phyloP scores from a whole-genome alignment of 2,113 vertebrate species.

The Oxygymnocypris stewartii region DNA sequence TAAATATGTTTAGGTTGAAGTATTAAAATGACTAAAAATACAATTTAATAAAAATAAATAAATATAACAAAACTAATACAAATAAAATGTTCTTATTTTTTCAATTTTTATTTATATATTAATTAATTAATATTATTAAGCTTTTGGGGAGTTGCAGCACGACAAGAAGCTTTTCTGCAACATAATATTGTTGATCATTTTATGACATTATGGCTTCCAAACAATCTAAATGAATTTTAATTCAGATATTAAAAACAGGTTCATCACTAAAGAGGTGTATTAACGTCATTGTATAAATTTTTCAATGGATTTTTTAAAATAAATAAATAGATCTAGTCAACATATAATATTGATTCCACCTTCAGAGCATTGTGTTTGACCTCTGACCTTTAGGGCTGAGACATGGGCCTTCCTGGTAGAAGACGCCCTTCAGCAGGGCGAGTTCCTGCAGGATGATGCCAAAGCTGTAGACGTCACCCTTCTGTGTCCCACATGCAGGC shows the following conservation, averaged over 20 bases:
- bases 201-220: background rate
- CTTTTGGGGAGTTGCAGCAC: background rate
- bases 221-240: background rate
- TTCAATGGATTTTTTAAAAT: background rate
- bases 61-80: background rate
- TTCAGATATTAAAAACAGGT: background rate
- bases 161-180: background rate
- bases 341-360: background rate
- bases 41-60: background rate
- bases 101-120: background rate
- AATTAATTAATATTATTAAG: background rate
- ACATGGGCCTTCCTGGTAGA: conserved; percentile 79
- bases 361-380: background rate
- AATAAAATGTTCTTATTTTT: background rate
- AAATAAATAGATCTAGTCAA: background rate
- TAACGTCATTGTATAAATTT: background rate
- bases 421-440: conserved; percentile 83
- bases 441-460: conserved; percentile 91
- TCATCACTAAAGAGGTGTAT: background rate
- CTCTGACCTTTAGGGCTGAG: conserved; percentile 85
- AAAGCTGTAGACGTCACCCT: conserved; percentile 89
- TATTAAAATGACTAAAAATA: too few relatives aligned
- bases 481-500: conserved; percentile 77
- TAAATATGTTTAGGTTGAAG: too few relatives aligned
- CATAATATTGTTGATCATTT: background rate